A percentile compares a stretch with the other conserved stretches of the same genome.
Conservation (phyloP, 2,888 invertebrate species). For the Heliconius aoede region DNA sequence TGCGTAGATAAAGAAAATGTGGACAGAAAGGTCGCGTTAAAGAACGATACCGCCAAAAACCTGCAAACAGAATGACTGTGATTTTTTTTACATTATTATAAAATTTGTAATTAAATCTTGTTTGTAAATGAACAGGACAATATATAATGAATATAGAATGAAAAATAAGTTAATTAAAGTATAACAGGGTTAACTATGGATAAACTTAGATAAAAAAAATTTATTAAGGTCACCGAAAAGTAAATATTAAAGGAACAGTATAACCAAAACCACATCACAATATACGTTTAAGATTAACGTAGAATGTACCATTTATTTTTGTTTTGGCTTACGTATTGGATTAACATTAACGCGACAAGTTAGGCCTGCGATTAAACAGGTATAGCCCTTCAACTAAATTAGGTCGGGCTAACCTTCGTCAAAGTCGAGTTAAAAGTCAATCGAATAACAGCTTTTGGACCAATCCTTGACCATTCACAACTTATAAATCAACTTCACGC, state of each 20-base stretch:
- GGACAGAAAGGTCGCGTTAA: slow-evolving; percentile 57
- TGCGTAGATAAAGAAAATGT: slow-evolving; percentile 71
- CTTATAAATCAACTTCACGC: not conserved
- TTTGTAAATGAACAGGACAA: not conserved
- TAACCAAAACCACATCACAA: slow-evolving; percentile 34
- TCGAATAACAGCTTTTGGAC: slow-evolving; percentile 43
- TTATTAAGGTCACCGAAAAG: not conserved
- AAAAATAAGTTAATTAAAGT: not conserved
- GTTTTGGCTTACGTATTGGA: slow-evolving; percentile 42
- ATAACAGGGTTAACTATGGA: not conserved
- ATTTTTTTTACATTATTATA: slow-evolving; percentile 56
- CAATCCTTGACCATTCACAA: slow-evolving; percentile 25
- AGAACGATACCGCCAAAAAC: slow-evolving; percentile 65
- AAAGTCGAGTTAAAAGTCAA: slow-evolving; percentile 49
- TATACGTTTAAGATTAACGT: slow-evolving; percentile 29
- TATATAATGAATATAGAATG: not conserved
- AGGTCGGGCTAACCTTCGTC: slow-evolving; percentile 48
- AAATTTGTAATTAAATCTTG: slow-evolving; percentile 34
- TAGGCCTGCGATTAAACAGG: slow-evolving; percentile 47
- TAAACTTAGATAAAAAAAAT: not conserved
- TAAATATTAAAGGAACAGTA: slow-evolving; percentile 14
- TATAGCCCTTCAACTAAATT: slow-evolving; percentile 47
- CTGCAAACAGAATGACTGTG: slow-evolving; percentile 67
- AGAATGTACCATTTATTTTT: slow-evolving; percentile 41
- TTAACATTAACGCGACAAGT: slow-evolving; percentile 46